Base-by-base conservation (phyloP, 2,888 invertebrate species). In the Cheilosia vernalis region DNA sequence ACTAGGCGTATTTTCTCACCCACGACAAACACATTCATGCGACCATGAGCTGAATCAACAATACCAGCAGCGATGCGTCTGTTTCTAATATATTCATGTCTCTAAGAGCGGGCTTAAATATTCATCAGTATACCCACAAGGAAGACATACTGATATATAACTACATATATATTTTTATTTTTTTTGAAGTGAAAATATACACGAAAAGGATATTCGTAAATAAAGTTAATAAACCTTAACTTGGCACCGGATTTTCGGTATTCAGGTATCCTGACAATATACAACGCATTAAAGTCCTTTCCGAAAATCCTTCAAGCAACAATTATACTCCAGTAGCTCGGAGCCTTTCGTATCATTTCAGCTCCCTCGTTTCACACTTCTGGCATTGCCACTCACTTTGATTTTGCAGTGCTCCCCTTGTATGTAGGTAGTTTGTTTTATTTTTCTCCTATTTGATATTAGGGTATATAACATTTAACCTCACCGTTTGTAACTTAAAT, bases 151-250 rank as follows among this genome's bases (percentile, higher is more conserved):
- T 10, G 37, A 47, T 3, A n/a, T 47, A 17, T 63, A 13, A 2
- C 4, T 37, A 33, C 33, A 9, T 61, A 27, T 21, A 49, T 21
- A 21, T 21, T 21, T 5, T 5, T 6, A 0, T 27, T 7, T n/a
- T 44, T 17, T 9, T 42, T 44, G 19, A 42, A 55, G 55, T 30
- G 15, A 30, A 44, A 55, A 67, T 30, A 55, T 44, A n/a, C 55
- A 56, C 55, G 55, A 30, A 53, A 7, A 19, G 19, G 44, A 55
- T 67, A 67, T 67, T 44, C 30, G 55, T 55, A 67, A 67, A 67
- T 67, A 53, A 55, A 64, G 64, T 64, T 64, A 64, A 64, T 64
- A 64, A 64, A 64, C 64, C 51, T 51, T 53, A 64, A 40, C 51
- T 64, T 21, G 51, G 51, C 51, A 27, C 33, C 51, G 64, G 64